Evolutionary conservation across 2,113 vertebrate species (phyloP).

Genomic region (Arizona elegans): DNA sequence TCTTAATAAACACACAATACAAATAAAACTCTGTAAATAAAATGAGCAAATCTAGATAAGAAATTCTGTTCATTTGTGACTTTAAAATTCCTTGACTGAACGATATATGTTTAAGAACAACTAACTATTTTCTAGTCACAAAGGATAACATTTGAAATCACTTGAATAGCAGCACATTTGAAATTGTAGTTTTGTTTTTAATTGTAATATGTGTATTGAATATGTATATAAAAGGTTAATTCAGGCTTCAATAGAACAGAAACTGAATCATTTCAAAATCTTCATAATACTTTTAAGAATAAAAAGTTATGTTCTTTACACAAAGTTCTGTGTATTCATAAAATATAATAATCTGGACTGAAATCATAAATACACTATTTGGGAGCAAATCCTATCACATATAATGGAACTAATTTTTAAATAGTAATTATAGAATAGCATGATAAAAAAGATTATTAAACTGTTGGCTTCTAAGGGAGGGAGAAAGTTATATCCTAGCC

Average conservation of each 20-base stretch:
- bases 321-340: not conserved
- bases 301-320: constrained; percentile 29
- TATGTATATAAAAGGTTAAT: constrained; percentile 4
- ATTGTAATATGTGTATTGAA: constrained; percentile 48
- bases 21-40: constrained; percentile 15
- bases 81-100: constrained; percentile 38
- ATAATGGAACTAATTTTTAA: not conserved
- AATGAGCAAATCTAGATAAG: constrained; percentile 28
- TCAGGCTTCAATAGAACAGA: constrained; percentile 59
- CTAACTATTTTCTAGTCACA: constrained; percentile 43
- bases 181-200: constrained; percentile 51
- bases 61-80: constrained; percentile 34
- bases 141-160: constrained; percentile 58
- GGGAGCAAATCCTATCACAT: not conserved
- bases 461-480: constrained; percentile 56
- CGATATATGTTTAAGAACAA: constrained; percentile 32
- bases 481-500: constrained; percentile 55
- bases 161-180: constrained; percentile 51
- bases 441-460: constrained; percentile 55
- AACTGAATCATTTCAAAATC: constrained; percentile 45
- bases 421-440: not conserved
- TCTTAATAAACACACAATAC: constrained; percentile 7
- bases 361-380: not conserved
- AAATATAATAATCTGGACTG: constrained; percentile 38
- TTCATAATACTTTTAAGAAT: constrained; percentile 43